Conservation (phyloP, 2,113 vertebrate species). For the Lichenostomus cassidix region DNA sequence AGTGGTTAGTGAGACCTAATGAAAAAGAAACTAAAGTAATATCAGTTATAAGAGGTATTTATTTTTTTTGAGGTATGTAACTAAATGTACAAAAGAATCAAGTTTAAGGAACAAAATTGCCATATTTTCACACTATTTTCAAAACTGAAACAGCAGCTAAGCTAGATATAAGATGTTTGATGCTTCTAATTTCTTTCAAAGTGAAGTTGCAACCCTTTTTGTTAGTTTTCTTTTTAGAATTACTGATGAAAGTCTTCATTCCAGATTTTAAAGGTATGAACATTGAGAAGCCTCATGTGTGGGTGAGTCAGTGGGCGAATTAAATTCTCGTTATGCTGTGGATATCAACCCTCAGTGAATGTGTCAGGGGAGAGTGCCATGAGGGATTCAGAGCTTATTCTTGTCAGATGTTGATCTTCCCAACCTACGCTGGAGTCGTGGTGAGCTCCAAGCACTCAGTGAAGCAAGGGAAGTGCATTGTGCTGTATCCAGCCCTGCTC, state of each 20-base stretch:
- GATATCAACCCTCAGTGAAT: background rate
- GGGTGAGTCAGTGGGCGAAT: background rate
- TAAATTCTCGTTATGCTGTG: background rate
- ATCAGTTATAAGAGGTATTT: conserved; percentile 30
- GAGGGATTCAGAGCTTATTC: background rate
- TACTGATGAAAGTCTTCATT: background rate
- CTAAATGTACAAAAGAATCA: conserved; percentile 23
- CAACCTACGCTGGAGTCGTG: background rate
- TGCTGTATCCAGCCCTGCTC: rapidly evolving
- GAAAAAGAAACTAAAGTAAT: conserved; percentile 46
- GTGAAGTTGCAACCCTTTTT: background rate
- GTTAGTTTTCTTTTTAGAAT: background rate
- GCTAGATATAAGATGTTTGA: background rate
- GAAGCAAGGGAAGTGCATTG: background rate
- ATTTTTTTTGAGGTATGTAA: conserved; percentile 20
- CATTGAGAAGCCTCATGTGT: background rate
- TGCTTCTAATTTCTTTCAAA: conserved; percentile 9
- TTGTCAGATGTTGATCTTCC: background rate
- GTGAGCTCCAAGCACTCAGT: background rate
- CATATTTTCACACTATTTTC: background rate
- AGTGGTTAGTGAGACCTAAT: conserved; percentile 49
- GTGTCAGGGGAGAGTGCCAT: background rate
- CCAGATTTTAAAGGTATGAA: background rate
- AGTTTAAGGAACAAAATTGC: background rate
- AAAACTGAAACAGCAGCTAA: background rate